Evolutionary conservation across 64 coral and sea anemone species (phyloP).

Genomic region (Cladopsammia gracilis): DNA sequence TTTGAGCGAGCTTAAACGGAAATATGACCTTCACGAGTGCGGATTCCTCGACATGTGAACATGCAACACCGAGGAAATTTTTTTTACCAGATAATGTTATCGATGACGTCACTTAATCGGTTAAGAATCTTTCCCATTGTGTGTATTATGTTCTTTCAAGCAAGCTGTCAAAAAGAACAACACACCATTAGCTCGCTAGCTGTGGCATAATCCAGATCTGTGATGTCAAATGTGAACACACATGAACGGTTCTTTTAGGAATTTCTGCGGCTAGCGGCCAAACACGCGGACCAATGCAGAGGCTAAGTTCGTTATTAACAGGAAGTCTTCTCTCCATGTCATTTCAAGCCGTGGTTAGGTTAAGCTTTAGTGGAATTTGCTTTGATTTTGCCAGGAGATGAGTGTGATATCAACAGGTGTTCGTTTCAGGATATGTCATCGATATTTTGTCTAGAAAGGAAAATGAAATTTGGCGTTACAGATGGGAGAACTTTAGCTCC

Average conservation of each 20-base stretch:
- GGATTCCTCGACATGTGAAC: background rate
- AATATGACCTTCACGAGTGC: background rate
- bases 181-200: background rate
- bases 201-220: background rate
- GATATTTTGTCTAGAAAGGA: background rate
- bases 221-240: background rate
- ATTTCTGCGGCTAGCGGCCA: background rate
- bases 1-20: background rate
- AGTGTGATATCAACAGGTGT: slow-evolving; percentile 39
- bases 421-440: background rate
- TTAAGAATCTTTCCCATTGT: slow-evolving; percentile 9
- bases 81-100: slow-evolving; percentile 27
- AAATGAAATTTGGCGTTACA: background rate
- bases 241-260: background rate
- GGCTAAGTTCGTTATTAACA: slow-evolving; percentile 30
- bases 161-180: slow-evolving; percentile 28
- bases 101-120: slow-evolving; percentile 42
- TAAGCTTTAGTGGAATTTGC: background rate
- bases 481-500: too few relatives aligned
- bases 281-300: slow-evolving; percentile 4
- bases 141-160: slow-evolving; percentile 4
- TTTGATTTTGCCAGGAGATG: background rate
- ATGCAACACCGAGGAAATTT: background rate
- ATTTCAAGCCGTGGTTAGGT: background rate
- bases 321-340: slow-evolving; percentile 5